These are phyloP conservation scores for Eristalis tenax DNA, from an alignment of 2,888 invertebrate species.

Conservation along the genomic window DNA sequence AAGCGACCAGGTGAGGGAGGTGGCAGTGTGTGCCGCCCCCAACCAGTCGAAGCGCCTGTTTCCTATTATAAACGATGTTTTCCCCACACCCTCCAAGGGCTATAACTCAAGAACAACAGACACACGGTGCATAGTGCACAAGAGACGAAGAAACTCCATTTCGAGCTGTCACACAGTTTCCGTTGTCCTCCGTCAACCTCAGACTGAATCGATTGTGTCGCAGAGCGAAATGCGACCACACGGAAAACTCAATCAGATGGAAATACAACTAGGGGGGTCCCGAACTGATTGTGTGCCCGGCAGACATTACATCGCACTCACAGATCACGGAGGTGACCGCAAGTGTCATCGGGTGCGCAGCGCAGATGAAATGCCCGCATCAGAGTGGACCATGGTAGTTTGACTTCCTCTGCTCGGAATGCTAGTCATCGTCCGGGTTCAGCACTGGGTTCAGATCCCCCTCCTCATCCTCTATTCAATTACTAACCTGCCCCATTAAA, in stretches of 20 bases:
- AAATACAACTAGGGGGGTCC: constrained; percentile 25
- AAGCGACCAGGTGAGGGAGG: background rate
- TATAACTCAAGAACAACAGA: background rate
- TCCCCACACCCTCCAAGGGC: constrained; percentile 21
- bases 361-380: background rate
- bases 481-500: constrained; percentile 4
- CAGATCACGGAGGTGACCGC: constrained; percentile 15
- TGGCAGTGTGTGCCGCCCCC: background rate
- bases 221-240: constrained; percentile 53
- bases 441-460: background rate
- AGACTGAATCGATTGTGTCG: constrained; percentile 38
- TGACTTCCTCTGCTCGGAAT: background rate
- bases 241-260: constrained; percentile 59
- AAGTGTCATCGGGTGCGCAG: constrained; percentile 15
- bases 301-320: background rate
- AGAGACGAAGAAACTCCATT: constrained; percentile 31
- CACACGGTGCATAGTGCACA: background rate
- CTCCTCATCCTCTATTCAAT: background rate
- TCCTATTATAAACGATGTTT: constrained; percentile 3
- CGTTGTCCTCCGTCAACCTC: constrained; percentile 44
- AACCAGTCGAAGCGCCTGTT: background rate
- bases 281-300: background rate
- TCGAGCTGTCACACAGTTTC: constrained; percentile 37
- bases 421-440: background rate
- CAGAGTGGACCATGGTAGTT: background rate